Base-by-base conservation (phyloP, 2,113 vertebrate species). In the Thamnaconus septentrionalis region DNA sequence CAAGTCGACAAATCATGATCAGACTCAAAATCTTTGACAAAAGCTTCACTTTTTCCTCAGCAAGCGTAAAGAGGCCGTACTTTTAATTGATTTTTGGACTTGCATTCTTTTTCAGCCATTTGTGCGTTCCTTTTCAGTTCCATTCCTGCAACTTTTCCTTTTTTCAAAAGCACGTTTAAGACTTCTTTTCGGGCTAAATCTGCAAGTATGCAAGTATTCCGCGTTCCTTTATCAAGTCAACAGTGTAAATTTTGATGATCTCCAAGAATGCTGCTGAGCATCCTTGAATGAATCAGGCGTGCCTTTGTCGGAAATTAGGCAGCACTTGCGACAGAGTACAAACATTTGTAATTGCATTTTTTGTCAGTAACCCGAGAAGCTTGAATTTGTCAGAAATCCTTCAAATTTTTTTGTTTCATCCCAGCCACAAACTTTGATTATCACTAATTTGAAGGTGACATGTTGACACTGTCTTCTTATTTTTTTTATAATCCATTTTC, bases 231-330 rank as follows among this genome's bases (percentile, higher is more conserved):
- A 12, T 51, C 41, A 54, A 73, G 56, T 64, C 50, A 56, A 3
- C 51, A 10, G 41, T 8, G 52, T 53, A 47, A 50, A 47, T 71
- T 75, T 31, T 76, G 43, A 63, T 79, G 11, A 42, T 48, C 41
- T 61, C 31, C 56, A 71, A 70, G 69, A 77, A 79, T 66, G 56
- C n/a, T 40, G 46, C 41, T 59, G 57, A 64, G 70, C 7, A 66
- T 73, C 71, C 72, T 82, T 86, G 80, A 80, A 75, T 51, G 71
- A 63, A 60, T 57, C 6, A 7, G 40, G 43, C 1, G 52, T 51
- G 50, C 59, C 58, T 44, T 62, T 50, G 47, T 64, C 56, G 64
- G 52, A 55, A 61, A 65, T 74, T 11, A 47, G 18, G 18, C 18
- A 31, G 18, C 18, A 31, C 18, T 31, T 31, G 18, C 18, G 18